Conservation (phyloP, 2,113 vertebrate species). For the Nothobranchius furzeri region DNA sequence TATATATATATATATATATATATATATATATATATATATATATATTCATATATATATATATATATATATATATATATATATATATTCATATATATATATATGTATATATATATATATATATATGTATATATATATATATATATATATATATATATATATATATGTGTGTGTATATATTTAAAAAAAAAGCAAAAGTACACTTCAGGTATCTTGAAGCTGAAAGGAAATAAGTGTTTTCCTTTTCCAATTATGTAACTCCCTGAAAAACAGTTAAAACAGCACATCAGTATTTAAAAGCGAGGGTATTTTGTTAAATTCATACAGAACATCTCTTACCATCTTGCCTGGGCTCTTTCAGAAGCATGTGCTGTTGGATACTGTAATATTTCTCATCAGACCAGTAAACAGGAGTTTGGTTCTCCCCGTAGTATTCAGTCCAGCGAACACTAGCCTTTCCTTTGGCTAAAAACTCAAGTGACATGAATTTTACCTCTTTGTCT, state of each 20-base stretch:
- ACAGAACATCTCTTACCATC: constrained; percentile 53
- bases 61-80: too few species aligned
- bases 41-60: too few species aligned
- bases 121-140: too few species aligned
- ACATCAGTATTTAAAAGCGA: neutral
- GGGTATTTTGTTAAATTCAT: too few species aligned
- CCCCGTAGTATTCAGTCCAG: constrained; percentile 49
- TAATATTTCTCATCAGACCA: constrained; percentile 66
- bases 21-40: too few species aligned
- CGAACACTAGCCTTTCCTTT: constrained; percentile 56
- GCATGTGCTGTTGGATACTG: constrained; percentile 47
- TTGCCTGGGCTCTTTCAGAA: constrained; percentile 43
- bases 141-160: too few species aligned
- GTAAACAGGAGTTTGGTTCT: constrained; percentile 7
- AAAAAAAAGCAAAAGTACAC: constrained; percentile 13
- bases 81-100: too few species aligned
- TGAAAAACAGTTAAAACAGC: constrained; percentile 3
- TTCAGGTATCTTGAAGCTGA: constrained; percentile 67
- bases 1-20: too few species aligned
- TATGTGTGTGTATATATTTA: too few species aligned
- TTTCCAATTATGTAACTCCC: constrained; percentile 45
- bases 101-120: too few species aligned
- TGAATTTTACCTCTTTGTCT: constrained; percentile 54
- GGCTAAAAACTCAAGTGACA: constrained; percentile 52
- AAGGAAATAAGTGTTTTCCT: constrained; percentile 65